These are phyloP conservation scores for Tetheella fluctuosa DNA, from an alignment of 2,888 invertebrate genomes.

Conservation along the genomic window DNA sequence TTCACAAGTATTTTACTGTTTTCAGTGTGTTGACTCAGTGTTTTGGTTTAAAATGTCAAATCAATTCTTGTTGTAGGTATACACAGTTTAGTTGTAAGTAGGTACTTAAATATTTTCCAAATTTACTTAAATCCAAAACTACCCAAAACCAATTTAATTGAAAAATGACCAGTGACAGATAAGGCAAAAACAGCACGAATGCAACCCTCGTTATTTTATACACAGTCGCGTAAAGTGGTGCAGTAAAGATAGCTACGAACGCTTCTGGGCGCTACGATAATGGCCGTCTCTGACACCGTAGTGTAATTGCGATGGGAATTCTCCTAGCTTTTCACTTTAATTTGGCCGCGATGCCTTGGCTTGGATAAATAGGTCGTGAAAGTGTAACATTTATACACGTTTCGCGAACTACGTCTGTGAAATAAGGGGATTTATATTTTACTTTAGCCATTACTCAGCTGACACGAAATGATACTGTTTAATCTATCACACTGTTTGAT, in stretches of 20 bases:
- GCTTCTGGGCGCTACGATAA: conserved; percentile 14
- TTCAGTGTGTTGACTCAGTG: too few species aligned
- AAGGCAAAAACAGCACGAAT: conserved; percentile 31
- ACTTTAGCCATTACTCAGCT: not conserved
- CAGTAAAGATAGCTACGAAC: conserved; percentile 35
- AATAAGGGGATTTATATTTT: conserved; percentile 7
- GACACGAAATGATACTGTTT: not conserved
- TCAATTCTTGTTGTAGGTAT: not conserved
- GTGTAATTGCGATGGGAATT: conserved; percentile 15
- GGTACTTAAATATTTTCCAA: not conserved
- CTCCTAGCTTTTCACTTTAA: conserved; percentile 21
- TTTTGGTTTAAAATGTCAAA: too few species aligned
- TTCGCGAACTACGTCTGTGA: conserved; percentile 24
- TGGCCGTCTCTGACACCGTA: conserved; percentile 12
- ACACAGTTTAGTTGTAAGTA: not conserved
- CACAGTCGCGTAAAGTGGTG: conserved; percentile 29
- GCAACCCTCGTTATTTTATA: conserved; percentile 38
- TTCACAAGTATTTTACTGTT: not conserved
- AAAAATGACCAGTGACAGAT: conserved; percentile 29
- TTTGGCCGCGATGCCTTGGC: conserved; percentile 21
- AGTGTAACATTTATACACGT: conserved; percentile 31
- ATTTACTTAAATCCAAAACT: not conserved
- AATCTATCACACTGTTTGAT: conserved; percentile 9
- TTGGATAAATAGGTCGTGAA: conserved; percentile 25
- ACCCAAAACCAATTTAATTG: not conserved